Conservation (phyloP, 2,888 invertebrate genomes). For the Crematogaster levior region DNA sequence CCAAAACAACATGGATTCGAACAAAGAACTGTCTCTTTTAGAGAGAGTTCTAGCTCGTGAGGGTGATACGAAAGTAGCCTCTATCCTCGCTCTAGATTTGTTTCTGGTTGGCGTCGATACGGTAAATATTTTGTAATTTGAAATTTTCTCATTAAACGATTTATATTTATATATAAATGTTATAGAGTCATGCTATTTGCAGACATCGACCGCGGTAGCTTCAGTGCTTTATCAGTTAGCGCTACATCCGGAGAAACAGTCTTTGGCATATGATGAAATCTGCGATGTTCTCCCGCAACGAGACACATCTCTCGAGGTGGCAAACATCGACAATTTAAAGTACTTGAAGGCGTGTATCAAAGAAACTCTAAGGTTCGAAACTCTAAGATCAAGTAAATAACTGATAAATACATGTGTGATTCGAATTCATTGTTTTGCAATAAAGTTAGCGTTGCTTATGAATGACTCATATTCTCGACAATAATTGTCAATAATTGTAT, state of each 20-base stretch:
- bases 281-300: conserved; percentile 85
- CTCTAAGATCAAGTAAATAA: conserved; percentile 2
- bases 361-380: conserved; percentile 90
- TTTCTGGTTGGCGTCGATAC: conserved; percentile 94
- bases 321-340: conserved; percentile 88
- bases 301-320: conserved; percentile 86
- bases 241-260: conserved; percentile 89
- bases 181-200: neutral
- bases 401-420: neutral
- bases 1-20: conserved; percentile 76
- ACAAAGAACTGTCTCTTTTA: conserved; percentile 88
- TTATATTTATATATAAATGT: neutral
- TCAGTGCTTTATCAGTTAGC: conserved; percentile 91
- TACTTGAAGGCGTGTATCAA: conserved; percentile 91
- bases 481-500: neutral
- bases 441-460: neutral
- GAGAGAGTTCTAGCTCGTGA: conserved; percentile 89
- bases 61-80: conserved; percentile 88
- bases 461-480: neutral
- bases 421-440: conserved; percentile 12
- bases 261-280: conserved; percentile 88
- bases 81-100: conserved; percentile 91
- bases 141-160: neutral
- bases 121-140: conserved; percentile 83
- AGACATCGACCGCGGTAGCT: conserved; percentile 93